Evolutionary conservation across 2,113 vertebrate species (phyloP), one percentile per base, ranked within the genome.

Genomic region (Calidris pugnax): DNA sequence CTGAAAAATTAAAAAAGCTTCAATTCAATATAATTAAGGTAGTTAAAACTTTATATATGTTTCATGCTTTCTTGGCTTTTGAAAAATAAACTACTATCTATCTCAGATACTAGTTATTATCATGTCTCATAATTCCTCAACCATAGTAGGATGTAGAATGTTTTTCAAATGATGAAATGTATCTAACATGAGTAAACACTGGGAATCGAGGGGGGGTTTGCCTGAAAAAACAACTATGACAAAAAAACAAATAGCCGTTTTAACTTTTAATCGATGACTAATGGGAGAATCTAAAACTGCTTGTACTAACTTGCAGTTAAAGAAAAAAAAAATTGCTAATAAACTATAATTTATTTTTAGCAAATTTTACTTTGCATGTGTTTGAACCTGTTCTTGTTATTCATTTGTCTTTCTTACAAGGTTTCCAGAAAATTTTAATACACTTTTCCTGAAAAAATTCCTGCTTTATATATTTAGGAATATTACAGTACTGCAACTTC

Each of bases 201-300:
- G 13, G 26, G 23, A 78, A 56, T 43, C 39, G 21, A 69, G 1
- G 2, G 0, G 0, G 1, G 24, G 72, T 27, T 79, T 57, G 3
- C 45, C 48, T 75, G 48, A 57, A 85, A 91, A 91, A 74, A 0
- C 23, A 84, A 50, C 7, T 30, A 50, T 20, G 9, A 78, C 1
- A 67, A 84, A 86, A 63, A 2, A 1, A 10, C 10, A 87, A 64
- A 43, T 9, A 28, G 2, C 14, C 48, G 4, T 47, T 92, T 72
- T 24, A 53, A 14, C 12, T 68, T 81, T 75, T 56, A 92, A 80
- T 73, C n/a, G 50, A 10, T 57, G 27, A 57, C 33, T 62, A 56
- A 60, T 15, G 23, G 8, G 4, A 79, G 5, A 91, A 78, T 43
- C 14, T 57, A 84, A 18, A 77, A 47, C 9, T 47, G 28, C 14